These are phyloP conservation scores for Chydorus sphaericus DNA, from an alignment of 2,888 invertebrate species.

Conservation along the genomic window DNA sequence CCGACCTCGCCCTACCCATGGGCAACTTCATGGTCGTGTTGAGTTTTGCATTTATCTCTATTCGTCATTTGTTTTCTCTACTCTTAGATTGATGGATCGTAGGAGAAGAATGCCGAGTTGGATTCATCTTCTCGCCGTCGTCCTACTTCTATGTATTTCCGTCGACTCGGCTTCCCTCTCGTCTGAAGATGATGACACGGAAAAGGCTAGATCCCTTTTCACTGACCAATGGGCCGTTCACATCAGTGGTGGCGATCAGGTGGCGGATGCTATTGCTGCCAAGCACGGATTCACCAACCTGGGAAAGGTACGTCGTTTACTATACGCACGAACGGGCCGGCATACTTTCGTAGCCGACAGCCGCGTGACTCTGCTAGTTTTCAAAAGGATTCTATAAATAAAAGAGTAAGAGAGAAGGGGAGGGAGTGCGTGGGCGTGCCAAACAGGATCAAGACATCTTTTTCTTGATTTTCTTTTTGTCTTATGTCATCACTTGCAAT, in stretches of 20 bases:
- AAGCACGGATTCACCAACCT: slow-evolving; percentile 72
- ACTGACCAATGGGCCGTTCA: slow-evolving; percentile 70
- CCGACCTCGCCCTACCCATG: no score
- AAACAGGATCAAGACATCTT: neutral
- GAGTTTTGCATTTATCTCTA: neutral
- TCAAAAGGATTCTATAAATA: neutral
- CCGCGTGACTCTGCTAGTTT: neutral
- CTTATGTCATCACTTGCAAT: no score
- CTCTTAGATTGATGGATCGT: neutral
- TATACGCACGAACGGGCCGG: no score
- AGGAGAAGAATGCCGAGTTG: neutral
- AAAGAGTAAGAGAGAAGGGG: neutral
- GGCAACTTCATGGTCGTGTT: no score
- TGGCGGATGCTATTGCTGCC: slow-evolving; percentile 57
- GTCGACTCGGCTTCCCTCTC: neutral
- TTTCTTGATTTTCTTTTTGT: neutral
- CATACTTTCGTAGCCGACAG: no score
- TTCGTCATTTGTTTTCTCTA: neutral
- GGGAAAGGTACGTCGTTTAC: slow-evolving; percentile 79
- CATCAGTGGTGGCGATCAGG: slow-evolving; percentile 48
- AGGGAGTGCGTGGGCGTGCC: neutral
- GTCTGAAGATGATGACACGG: neutral
- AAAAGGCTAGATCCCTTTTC: neutral
- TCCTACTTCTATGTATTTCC: neutral
- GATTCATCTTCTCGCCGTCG: neutral